These are phyloP conservation scores for Centropristis striata DNA, from an alignment of 2,113 vertebrate genomes.

Conservation along the genomic window DNA sequence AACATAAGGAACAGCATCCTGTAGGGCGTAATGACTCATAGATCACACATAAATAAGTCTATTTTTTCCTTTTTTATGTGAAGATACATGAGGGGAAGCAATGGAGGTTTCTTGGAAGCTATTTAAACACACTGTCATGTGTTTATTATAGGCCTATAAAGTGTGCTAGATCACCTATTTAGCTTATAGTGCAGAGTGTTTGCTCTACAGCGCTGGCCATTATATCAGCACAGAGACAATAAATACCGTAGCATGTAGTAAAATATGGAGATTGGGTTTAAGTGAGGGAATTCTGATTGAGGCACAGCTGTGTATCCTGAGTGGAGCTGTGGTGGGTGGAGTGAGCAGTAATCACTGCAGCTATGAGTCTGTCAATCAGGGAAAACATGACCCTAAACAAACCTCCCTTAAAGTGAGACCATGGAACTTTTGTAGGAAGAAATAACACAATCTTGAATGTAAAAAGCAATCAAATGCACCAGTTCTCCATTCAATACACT, in stretches of 20 bases:
- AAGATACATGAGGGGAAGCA: not conserved
- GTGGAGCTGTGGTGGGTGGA: not conserved
- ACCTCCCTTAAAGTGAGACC: too few species aligned
- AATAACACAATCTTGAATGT: not conserved
- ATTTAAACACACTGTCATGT: not conserved
- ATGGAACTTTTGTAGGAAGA: not conserved
- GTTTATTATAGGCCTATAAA: not conserved
- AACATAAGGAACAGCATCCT: conserved; percentile 11
- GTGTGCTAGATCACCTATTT: not conserved
- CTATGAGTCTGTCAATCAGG: not conserved
- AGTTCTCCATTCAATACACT: not conserved
- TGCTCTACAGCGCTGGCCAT: not conserved
- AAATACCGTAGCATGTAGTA: not conserved
- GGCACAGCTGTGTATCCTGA: not conserved
- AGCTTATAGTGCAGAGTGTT: not conserved
- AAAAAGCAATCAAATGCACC: not conserved
- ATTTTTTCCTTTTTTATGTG: not conserved
- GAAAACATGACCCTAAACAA: not conserved
- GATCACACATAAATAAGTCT: conserved; percentile 2
- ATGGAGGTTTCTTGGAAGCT: not conserved
- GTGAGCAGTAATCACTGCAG: conserved; percentile 8
- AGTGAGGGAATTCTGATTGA: not conserved
- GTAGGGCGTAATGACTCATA: conserved; percentile 35
- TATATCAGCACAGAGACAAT: not conserved
- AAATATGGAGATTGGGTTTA: not conserved